Evolutionary conservation across 2,113 vertebrate genomes (phyloP).

Genomic region (Peromyscus maniculatus): DNA sequence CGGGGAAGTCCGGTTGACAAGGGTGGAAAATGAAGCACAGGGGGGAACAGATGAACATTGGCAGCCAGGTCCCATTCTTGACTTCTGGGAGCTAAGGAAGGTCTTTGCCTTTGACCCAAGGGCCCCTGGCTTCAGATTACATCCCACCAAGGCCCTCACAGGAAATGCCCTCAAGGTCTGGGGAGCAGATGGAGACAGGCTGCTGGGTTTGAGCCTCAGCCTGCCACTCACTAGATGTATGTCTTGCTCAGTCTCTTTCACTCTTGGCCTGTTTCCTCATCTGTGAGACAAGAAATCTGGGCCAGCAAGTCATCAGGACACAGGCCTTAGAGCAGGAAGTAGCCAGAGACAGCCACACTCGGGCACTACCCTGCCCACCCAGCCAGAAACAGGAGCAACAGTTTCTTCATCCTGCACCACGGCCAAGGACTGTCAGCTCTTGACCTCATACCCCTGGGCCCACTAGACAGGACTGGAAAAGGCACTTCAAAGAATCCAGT

Average conservation of each 20-base stretch:
- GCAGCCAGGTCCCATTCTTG: not conserved
- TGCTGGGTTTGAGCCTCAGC: not conserved
- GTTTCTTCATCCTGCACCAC: not conserved
- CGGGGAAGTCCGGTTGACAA: not conserved
- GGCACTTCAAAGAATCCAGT: not conserved
- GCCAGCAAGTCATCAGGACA: not conserved
- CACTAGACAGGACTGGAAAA: not conserved
- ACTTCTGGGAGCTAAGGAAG: not conserved
- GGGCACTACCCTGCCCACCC: not conserved
- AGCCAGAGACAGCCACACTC: not conserved
- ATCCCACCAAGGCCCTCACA: not conserved
- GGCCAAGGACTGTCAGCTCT: not conserved
- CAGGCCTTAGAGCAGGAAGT: not conserved
- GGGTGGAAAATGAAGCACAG: not conserved
- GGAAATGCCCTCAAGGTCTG: not conserved
- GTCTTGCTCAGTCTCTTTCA: not conserved
- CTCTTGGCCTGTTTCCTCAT: conserved; percentile 24
- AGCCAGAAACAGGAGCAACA: not conserved
- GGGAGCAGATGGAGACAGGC: not conserved
- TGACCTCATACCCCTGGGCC: not conserved
- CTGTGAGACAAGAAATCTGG: not conserved
- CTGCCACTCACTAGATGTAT: not conserved
- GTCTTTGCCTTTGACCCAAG: not conserved
- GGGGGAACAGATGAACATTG: not conserved
- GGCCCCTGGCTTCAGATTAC: not conserved